Evolutionary conservation across 2,888 invertebrate genomes (phyloP).

Genomic region (Shargacucullia verbasci): DNA sequence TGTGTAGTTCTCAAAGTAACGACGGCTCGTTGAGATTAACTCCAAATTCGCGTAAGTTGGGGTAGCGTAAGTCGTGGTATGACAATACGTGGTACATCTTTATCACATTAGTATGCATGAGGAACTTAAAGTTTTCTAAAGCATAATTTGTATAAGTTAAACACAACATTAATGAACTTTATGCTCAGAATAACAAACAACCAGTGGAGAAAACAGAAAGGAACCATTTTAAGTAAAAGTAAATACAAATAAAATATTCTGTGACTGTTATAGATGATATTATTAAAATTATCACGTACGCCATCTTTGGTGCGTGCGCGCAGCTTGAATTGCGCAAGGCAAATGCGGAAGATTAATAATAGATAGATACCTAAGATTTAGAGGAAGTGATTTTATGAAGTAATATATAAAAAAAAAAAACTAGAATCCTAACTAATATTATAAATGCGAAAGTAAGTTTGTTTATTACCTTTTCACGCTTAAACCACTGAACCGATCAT

Average conservation of each 20-base stretch:
- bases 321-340: conserved; percentile 20
- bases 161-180: conserved; percentile 26
- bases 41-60: no score
- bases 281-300: conserved; percentile 16
- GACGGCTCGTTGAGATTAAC: no score
- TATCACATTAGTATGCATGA: background rate
- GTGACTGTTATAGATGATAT: conserved; percentile 2
- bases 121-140: conserved; percentile 28
- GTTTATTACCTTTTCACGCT: no score
- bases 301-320: conserved; percentile 14
- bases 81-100: background rate
- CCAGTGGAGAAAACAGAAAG: conserved; percentile 31
- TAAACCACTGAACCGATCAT: no score
- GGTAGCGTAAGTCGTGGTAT: no score
- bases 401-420: background rate
- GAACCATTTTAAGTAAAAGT: conserved; percentile 24
- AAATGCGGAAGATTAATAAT: conserved; percentile 16
- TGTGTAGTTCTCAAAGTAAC: no score
- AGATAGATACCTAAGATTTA: conserved; percentile 1
- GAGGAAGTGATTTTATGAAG: conserved; percentile 5
- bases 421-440: no score
- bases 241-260: conserved; percentile 33
- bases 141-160: conserved; percentile 35
- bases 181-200: conserved; percentile 16
- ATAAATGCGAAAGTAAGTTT: no score